Evolutionary conservation across 2,113 vertebrate species (phyloP).

Genomic region (Gavia stellata): DNA sequence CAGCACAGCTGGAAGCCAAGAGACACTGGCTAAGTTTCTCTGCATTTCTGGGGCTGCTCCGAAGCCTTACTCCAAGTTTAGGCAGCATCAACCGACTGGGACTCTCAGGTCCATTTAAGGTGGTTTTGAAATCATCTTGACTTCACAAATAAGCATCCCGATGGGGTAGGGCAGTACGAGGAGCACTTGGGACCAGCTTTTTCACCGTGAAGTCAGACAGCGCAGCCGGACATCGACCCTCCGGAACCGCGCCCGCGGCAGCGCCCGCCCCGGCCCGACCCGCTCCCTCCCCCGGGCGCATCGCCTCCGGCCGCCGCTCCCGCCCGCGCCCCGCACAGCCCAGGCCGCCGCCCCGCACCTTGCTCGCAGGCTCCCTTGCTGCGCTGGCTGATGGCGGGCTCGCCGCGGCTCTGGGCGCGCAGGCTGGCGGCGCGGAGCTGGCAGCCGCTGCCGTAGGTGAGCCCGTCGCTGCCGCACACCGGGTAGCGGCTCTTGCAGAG

Average conservation of each 20-base stretch:
- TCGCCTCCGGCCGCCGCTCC: neutral
- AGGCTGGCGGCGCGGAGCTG: constrained; percentile 80
- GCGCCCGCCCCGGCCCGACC: neutral
- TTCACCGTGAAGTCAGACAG: rapidly evolving
- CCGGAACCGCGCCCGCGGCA: neutral
- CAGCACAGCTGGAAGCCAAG: neutral
- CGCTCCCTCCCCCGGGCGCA: neutral
- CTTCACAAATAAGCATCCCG: neutral
- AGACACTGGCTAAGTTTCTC: neutral
- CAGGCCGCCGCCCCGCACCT: constrained; percentile 70
- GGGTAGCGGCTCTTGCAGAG: constrained; percentile 82
- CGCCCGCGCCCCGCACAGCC: too few species aligned
- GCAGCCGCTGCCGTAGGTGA: constrained; percentile 81
- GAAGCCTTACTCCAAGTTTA: neutral
- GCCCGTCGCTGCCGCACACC: constrained; percentile 85
- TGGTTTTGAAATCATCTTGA: neutral
- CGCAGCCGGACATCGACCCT: neutral
- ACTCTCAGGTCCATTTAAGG: neutral
- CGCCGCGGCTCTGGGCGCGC: constrained; percentile 66
- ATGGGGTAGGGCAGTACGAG: rapidly evolving
- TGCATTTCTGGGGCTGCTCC: neutral
- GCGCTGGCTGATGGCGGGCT: constrained; percentile 70
- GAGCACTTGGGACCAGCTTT: neutral
- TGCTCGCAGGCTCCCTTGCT: constrained; percentile 86
- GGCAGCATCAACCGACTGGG: neutral